These are phyloP conservation scores for Steinernema feltiae DNA, from an alignment of 1,140 invertebrate species.

Conservation along the genomic window DNA sequence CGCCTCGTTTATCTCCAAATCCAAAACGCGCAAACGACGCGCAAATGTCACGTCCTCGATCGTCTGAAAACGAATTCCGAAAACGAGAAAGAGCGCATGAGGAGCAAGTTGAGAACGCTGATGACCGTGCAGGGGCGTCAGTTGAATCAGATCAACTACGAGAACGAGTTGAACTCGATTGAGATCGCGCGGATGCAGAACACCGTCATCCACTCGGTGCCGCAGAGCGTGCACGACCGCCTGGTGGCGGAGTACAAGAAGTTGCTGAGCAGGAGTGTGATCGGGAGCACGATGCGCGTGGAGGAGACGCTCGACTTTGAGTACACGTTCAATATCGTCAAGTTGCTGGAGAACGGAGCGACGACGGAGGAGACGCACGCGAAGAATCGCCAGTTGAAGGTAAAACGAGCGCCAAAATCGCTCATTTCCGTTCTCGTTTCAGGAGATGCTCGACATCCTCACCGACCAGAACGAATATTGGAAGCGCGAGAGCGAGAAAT, in stretches of 20 bases:
- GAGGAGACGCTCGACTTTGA: slow-evolving; percentile 15
- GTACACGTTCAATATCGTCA: not conserved
- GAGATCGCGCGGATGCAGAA: slow-evolving; percentile 28
- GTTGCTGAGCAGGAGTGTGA: slow-evolving; percentile 19
- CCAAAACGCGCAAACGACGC: not conserved
- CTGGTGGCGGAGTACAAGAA: slow-evolving; percentile 25
- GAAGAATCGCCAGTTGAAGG: slow-evolving; percentile 23
- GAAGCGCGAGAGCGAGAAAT: slow-evolving; percentile 27
- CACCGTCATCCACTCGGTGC: slow-evolving; percentile 29
- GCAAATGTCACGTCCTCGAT: not conserved
- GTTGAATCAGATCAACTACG: slow-evolving; percentile 21
- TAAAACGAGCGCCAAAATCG: not conserved
- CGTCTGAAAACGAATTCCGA: not conserved
- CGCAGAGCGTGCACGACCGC: slow-evolving; percentile 18
- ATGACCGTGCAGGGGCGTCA: slow-evolving; percentile 22
- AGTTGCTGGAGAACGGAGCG: slow-evolving; percentile 11
- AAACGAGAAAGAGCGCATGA: not conserved
- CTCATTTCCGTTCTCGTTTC: not conserved
- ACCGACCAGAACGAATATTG: slow-evolving; percentile 34
- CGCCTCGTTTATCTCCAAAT: not conserved
- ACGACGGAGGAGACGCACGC: not conserved
- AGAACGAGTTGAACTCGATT: slow-evolving; percentile 23
- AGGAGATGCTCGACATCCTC: slow-evolving; percentile 32
- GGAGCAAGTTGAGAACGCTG: slow-evolving; percentile 20
- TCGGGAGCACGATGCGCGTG: slow-evolving; percentile 12